Conservation (phyloP, 1,140 invertebrate species). For the Saccostrea echinata region DNA sequence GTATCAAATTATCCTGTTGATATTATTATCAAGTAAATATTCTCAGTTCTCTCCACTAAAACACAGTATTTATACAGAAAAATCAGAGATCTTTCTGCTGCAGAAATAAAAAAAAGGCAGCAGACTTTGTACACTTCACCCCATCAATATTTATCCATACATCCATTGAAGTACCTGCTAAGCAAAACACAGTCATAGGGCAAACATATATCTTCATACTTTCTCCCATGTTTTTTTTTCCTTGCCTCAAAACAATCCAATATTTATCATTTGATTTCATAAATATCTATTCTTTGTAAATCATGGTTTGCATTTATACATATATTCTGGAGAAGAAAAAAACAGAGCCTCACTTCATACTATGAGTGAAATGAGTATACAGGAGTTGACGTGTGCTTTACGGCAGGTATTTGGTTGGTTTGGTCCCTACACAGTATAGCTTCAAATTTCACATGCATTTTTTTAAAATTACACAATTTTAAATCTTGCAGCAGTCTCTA, state of each 20-base stretch:
- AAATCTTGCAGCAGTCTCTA: background rate
- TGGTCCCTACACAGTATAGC: background rate
- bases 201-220: background rate
- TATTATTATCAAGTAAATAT: background rate
- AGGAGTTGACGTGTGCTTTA: background rate
- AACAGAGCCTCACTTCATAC: background rate
- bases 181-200: background rate
- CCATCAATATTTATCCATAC: background rate
- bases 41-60: background rate
- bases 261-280: conserved; percentile 7
- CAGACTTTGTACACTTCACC: background rate
- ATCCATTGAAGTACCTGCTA: background rate
- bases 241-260: background rate
- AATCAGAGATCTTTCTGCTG: conserved; percentile 20
- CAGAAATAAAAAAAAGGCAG: background rate
- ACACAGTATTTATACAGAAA: background rate
- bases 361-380: background rate
- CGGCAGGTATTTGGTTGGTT: conserved; percentile 4
- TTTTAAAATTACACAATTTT: background rate
- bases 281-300: background rate
- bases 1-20: conserved; percentile 1
- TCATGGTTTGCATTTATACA: conserved; percentile 1
- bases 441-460: background rate
- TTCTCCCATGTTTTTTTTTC: too few relatives aligned
- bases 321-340: conserved; percentile 28